phyloP scores from a whole-genome alignment of 2,113 vertebrate genomes.

The Agapornis roseicollis region DNA sequence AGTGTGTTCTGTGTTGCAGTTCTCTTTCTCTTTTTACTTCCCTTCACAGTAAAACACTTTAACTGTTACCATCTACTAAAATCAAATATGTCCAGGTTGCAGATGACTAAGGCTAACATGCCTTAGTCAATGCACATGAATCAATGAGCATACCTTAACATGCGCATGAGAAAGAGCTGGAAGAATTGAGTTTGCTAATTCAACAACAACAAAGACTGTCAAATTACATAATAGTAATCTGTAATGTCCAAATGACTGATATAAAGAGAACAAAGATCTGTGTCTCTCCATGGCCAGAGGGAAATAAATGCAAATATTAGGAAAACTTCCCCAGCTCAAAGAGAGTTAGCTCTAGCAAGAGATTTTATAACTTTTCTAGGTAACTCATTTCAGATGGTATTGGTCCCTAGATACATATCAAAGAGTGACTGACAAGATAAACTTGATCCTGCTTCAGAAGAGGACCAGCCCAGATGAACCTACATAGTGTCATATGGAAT shows the following conservation, averaged over 20 bases:
- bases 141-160: too few relatives aligned
- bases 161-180: neutral
- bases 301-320: neutral
- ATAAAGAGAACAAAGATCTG: neutral
- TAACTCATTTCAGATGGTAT: neutral
- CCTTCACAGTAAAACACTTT: neutral
- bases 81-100: neutral
- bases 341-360: neutral
- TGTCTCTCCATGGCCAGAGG: neutral
- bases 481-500: neutral
- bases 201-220: neutral
- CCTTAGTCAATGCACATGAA: too few relatives aligned
- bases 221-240: neutral
- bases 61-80: neutral
- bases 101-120: neutral
- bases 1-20: neutral
- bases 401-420: neutral
- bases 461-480: neutral
- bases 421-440: neutral
- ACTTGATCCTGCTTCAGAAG: neutral
- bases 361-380: neutral
- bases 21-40: neutral
- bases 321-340: neutral
- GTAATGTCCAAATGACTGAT: neutral
- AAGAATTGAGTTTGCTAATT: neutral